phyloP scores from a whole-genome alignment of 2,113 vertebrate species.

The Actenoides lindsayi region DNA sequence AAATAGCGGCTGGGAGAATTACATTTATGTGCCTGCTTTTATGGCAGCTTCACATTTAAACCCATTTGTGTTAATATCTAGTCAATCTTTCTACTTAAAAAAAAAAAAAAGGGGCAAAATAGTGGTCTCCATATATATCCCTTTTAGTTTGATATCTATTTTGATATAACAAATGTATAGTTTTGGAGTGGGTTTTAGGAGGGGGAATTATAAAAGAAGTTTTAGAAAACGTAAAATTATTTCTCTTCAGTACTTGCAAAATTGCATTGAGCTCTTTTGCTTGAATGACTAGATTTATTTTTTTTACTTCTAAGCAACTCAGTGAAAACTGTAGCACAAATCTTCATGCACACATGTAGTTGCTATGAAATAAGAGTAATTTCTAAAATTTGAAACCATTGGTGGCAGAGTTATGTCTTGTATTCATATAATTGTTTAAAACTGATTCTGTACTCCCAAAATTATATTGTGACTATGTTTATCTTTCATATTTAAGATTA shows the following conservation, averaged over 20 bases:
- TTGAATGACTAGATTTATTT: conserved; percentile 37
- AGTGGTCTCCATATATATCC: conserved; percentile 70
- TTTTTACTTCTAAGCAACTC: not conserved
- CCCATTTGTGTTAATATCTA: conserved; percentile 85
- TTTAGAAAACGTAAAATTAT: conserved; percentile 51
- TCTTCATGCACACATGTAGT: not conserved
- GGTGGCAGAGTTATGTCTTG: not conserved
- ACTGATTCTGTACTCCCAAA: not conserved
- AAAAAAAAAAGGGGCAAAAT: conserved; percentile 77
- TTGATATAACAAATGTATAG: conserved; percentile 66
- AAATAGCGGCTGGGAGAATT: conserved; percentile 94
- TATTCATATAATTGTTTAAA: not conserved
- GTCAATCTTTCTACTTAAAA: conserved; percentile 87
- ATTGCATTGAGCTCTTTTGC: conserved; percentile 28
- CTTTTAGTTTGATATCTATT: conserved; percentile 74
- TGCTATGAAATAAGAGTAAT: not conserved
- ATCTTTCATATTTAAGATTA: not conserved
- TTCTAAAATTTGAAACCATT: not conserved
- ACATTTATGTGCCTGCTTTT: conserved; percentile 90
- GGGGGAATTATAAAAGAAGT: conserved; percentile 50
- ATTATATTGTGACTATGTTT: not conserved
- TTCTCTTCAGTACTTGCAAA: conserved; percentile 47
- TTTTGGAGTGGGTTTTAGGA: conserved; percentile 35
- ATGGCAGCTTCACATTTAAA: conserved; percentile 87
- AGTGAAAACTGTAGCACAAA: conserved; percentile 13